Evolutionary conservation across 2,888 invertebrate genomes (phyloP), one percentile per base, ranked within the genome.

Genomic region (Temnothorax unifasciatus): DNA sequence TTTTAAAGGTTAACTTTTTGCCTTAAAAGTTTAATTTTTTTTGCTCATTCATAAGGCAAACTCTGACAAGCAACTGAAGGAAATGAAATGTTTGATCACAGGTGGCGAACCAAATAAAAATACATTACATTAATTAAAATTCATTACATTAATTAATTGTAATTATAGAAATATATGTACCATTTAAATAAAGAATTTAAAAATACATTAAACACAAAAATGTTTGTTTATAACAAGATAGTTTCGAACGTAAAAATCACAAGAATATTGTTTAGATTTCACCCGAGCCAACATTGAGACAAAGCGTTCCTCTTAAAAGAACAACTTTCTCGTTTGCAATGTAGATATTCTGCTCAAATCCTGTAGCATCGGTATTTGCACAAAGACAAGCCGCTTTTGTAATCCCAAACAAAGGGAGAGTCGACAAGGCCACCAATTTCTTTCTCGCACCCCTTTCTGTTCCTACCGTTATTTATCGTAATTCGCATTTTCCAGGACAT

Each of bases 401-500:
- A 13, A 29, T 64, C 21, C 9, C 15, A 61, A 34, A 61, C 18
- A 21, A 21, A 52, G 82, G 74, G 81, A 82, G 86, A 86, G 88
- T 82, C 74, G 61, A 85, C 85, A 75, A 73, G 85, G 82, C 85
- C 84, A 87, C 64, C 66, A 68, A 79, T 82, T 68, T 11, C 5
- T 75, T 75, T 73, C 73, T 69, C 15, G 25, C 41, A 54, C 38
- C 50, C 69, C 77, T 54, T 66, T 54, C n/a, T 25, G 66, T 47
- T 84, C 85, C 69, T 81, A 63, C 85, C 84, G 85, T 86, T 86
- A 85, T 74, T n/a, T n/a, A n/a, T 84, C 84, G 85, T 89, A 91
- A 93, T 92, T 91, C 90, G 88, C 90, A 88, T 90, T 91, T 91
- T 90, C 85, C 82, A 21, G 85, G 73, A 84, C 86, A 90, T 91